These are phyloP conservation scores for Paraescarpia echinospica DNA, from an alignment of 1,140 invertebrate genomes.

Conservation along the genomic window DNA sequence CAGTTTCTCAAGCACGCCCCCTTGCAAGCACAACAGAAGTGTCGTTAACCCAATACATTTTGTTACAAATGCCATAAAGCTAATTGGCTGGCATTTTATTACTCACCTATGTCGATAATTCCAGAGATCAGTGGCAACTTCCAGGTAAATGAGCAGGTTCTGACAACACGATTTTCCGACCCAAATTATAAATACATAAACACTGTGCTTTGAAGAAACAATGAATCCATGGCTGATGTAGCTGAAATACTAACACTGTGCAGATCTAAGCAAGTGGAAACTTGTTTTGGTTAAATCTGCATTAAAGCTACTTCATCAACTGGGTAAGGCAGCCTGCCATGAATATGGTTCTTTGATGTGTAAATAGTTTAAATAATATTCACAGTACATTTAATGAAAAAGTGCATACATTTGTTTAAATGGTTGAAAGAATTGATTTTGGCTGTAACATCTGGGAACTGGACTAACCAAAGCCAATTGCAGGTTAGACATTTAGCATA, in stretches of 20 bases:
- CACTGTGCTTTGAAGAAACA: background rate
- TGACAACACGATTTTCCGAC: background rate
- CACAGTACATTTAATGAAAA: too few relatives aligned
- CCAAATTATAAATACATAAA: background rate
- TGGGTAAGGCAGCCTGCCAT: too few relatives aligned
- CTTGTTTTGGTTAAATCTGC: background rate
- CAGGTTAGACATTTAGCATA: too few relatives aligned
- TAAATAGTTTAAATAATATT: too few relatives aligned
- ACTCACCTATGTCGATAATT: background rate
- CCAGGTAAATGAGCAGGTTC: background rate
- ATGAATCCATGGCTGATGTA: background rate
- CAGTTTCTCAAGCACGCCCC: too few relatives aligned
- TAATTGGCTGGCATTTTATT: background rate
- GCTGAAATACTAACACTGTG: background rate
- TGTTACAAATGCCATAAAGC: background rate
- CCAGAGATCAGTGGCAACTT: background rate
- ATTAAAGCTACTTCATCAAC: too few relatives aligned
- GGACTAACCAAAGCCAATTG: too few relatives aligned
- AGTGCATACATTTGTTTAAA: too few relatives aligned
- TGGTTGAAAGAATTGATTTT: too few relatives aligned
- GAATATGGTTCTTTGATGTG: too few relatives aligned
- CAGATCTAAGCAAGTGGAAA: background rate
- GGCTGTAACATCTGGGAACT: too few relatives aligned
- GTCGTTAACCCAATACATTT: background rate
- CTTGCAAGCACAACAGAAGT: background rate